Conservation (phyloP, 1,140 invertebrate species). For the Drosophila gunungcola region DNA sequence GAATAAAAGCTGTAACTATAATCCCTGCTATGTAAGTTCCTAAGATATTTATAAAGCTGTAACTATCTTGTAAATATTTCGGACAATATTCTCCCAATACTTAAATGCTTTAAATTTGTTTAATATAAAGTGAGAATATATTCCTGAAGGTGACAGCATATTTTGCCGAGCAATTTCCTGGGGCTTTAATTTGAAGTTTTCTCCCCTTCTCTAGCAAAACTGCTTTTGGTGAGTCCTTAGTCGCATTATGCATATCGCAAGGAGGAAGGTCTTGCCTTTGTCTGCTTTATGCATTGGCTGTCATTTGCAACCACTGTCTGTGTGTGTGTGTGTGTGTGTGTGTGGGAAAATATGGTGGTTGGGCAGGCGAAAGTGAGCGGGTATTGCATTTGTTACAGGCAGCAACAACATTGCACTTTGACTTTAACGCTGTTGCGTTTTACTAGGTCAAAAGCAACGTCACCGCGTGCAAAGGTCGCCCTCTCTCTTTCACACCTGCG, state of each 20-base stretch:
- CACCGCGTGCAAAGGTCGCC: slow-evolving; percentile 43
- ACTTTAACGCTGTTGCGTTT: slow-evolving; percentile 80
- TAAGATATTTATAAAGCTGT: too few relatives aligned
- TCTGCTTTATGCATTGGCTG: slow-evolving; percentile 51
- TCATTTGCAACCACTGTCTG: slow-evolving; percentile 47
- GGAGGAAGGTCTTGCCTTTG: slow-evolving; percentile 28
- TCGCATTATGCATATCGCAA: slow-evolving; percentile 30
- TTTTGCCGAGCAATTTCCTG: neutral
- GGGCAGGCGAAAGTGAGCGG: slow-evolving; percentile 20
- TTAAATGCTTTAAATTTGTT: too few relatives aligned
- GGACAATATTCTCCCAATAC: too few relatives aligned
- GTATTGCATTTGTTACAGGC: slow-evolving; percentile 62
- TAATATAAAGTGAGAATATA: neutral
- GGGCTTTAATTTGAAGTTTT: slow-evolving; percentile 13
- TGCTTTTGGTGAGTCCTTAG: slow-evolving; percentile 4
- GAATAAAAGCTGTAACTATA: too few relatives aligned
- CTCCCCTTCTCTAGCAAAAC: slow-evolving; percentile 3
- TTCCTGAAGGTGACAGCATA: neutral
- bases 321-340: neutral
- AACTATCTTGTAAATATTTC: too few relatives aligned
- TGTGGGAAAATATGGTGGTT: slow-evolving; percentile 1
- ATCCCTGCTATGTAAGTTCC: too few relatives aligned
- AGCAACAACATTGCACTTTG: slow-evolving; percentile 69
- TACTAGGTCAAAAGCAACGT: slow-evolving; percentile 82
- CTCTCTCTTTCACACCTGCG: neutral